These are phyloP conservation scores for Lomographa bimaculata DNA, from an alignment of 2,888 invertebrate genomes.

Conservation along the genomic window DNA sequence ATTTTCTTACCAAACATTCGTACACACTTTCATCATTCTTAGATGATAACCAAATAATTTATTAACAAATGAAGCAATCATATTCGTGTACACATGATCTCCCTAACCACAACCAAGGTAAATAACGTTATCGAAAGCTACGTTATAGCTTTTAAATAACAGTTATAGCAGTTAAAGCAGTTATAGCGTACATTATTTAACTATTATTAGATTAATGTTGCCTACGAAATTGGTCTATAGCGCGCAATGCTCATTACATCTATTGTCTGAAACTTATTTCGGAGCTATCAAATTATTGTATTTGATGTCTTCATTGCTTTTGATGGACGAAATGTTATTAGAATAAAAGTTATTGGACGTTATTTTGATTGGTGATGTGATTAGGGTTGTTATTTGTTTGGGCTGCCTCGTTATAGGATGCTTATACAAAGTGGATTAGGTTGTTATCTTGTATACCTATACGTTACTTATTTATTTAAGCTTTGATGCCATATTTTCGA, in stretches of 20 bases:
- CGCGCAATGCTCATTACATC: conserved; percentile 51
- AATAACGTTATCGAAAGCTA: conserved; percentile 20
- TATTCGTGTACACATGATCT: conserved; percentile 44
- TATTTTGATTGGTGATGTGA: conserved; percentile 14
- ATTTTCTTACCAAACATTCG: too few relatives aligned
- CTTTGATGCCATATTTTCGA: too few relatives aligned
- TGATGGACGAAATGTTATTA: conserved; percentile 15
- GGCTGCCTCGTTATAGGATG: not conserved
- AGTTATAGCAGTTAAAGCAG: conserved; percentile 34
- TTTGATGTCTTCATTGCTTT: conserved; percentile 39
- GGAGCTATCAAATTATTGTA: conserved; percentile 44
- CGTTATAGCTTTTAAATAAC: too few relatives aligned
- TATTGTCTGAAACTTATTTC: conserved; percentile 43
- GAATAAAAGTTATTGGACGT: conserved; percentile 16
- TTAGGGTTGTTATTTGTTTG: conserved; percentile 5
- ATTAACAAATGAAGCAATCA: conserved; percentile 50
- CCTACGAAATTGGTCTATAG: conserved; percentile 65
- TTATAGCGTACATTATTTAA: conserved; percentile 31
- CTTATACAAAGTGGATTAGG: too few relatives aligned
- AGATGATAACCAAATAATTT: conserved; percentile 26
- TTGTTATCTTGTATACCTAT: too few relatives aligned
- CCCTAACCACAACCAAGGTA: conserved; percentile 39
- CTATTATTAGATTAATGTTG: conserved; percentile 67
- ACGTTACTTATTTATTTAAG: too few relatives aligned
- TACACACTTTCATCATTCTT: too few relatives aligned